Evolutionary conservation across 2,888 invertebrate genomes (phyloP), one percentile per base, ranked within the genome.

Genomic region (Digitonthophagus gazella): DNA sequence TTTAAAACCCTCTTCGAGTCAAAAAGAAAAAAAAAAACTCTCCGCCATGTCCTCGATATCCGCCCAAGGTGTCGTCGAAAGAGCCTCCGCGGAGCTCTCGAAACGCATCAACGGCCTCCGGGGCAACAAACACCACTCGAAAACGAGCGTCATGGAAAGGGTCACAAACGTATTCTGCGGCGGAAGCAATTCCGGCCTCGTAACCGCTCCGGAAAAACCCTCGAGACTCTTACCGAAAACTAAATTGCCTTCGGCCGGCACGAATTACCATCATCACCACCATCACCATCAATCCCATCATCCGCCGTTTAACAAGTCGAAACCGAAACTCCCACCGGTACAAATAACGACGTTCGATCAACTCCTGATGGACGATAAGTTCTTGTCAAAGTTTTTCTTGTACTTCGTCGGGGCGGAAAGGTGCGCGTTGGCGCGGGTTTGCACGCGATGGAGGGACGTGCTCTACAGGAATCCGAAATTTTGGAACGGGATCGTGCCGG

Each of bases 1-100:
- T 19, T 18, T 55, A 18, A 22, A 16, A 65, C 16, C 16, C 11
- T 8, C 63, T 18, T 44, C 72, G 66, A 65, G 66, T 4, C 57
- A 2, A 57, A 14, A 14, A n/a, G n/a, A n/a, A n/a, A 44, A 44
- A 44, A 44, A 8, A 44, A 44, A 44, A 11, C 28, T 11, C 6
- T 11, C 20, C 71, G 74, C 69, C 72, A 92, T 92, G 92, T 92
- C 92, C 81, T 92, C 92, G 79, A 92, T 93, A 85, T 93, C 93
- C 77, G 92, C 93, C 78, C 93, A 93, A 84, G 94, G 94, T 79
- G 94, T 95, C 80, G 95, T 95, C 83, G 95, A 95, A 86, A 89
- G 95, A 79, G 95, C 95, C 78, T 94, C 93, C 76, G 95, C 95
- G 74, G 95, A 95, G 84, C 86, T 95, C 74, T 92, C 93, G 76